Evolutionary conservation across 2,797 vertebrate species (phyloP).

Genomic region (Myotis myotis): DNA sequence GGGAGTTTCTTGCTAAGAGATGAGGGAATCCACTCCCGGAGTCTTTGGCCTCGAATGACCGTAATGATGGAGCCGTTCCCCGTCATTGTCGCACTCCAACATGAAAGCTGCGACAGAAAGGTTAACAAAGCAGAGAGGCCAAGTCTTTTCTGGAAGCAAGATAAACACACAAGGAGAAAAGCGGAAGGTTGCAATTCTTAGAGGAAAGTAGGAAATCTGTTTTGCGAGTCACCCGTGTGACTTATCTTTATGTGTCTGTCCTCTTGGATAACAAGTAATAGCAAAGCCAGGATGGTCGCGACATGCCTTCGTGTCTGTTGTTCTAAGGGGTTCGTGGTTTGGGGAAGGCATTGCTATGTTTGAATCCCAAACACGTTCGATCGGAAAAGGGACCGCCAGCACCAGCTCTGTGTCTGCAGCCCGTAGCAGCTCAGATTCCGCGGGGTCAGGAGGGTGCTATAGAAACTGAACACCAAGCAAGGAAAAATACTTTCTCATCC

Average conservation of each 20-base stretch:
- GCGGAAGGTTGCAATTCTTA: neutral
- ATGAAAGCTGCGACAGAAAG: neutral
- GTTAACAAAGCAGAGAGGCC: neutral
- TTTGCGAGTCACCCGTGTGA: neutral
- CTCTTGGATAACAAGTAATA: neutral
- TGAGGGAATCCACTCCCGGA: neutral
- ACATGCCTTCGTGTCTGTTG: neutral
- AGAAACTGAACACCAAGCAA: neutral
- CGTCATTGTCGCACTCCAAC: no score
- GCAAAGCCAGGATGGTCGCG: neutral
- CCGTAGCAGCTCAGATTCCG: neutral
- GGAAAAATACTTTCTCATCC: constrained; percentile 12
- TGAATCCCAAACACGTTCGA: neutral
- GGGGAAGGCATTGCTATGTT: neutral
- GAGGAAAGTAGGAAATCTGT: neutral
- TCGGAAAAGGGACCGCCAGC: neutral
- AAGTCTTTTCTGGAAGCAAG: neutral
- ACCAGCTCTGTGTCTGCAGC: neutral
- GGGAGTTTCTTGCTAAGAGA: neutral
- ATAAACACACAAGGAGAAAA: neutral
- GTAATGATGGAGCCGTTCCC: neutral
- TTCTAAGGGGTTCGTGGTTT: neutral
- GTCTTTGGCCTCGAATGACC: neutral
- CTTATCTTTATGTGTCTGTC: neutral
- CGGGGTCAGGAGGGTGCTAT: neutral